Conservation (phyloP, 2,113 vertebrate species). For the Myrmecophaga tridactyla region DNA sequence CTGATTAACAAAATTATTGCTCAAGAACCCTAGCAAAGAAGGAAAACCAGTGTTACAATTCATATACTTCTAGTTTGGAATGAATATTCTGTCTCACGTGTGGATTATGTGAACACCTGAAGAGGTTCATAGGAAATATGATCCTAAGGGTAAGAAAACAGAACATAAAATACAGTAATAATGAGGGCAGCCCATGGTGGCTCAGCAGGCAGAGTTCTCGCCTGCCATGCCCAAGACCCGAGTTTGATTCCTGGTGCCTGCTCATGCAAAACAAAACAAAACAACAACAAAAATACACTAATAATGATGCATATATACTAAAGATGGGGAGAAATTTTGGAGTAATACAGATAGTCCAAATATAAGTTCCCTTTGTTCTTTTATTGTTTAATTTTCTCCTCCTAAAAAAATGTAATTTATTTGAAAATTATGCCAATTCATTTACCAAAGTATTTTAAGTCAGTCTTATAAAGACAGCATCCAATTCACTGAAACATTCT, state of each 20-base stretch:
- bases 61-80: neutral
- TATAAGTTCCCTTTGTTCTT: neutral
- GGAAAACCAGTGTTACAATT: conserved; percentile 22
- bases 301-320: neutral
- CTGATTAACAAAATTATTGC: conserved; percentile 31
- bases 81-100: neutral
- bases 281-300: conserved; percentile 31
- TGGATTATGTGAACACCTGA: neutral
- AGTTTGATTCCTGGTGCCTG: too few relatives aligned
- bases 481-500: conserved; percentile 6
- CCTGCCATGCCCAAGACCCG: too few relatives aligned
- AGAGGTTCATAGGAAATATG: neutral
- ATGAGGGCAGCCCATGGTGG: too few relatives aligned
- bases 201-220: too few relatives aligned
- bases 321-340: conserved; percentile 37
- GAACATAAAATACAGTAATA: neutral
- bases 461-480: neutral
- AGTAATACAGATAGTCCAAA: conserved; percentile 12
- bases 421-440: conserved; percentile 56
- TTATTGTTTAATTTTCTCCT: conserved; percentile 13
- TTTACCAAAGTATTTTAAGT: conserved; percentile 23
- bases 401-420: conserved; percentile 47
- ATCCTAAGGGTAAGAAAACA: neutral
- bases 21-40: conserved; percentile 60
- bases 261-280: too few relatives aligned